Percentiles rank a stretch among this genome's conserved stretches.
phyloP scores from a whole-genome alignment of 2,113 vertebrate genomes.

The Prionailurus viverrinus region DNA sequence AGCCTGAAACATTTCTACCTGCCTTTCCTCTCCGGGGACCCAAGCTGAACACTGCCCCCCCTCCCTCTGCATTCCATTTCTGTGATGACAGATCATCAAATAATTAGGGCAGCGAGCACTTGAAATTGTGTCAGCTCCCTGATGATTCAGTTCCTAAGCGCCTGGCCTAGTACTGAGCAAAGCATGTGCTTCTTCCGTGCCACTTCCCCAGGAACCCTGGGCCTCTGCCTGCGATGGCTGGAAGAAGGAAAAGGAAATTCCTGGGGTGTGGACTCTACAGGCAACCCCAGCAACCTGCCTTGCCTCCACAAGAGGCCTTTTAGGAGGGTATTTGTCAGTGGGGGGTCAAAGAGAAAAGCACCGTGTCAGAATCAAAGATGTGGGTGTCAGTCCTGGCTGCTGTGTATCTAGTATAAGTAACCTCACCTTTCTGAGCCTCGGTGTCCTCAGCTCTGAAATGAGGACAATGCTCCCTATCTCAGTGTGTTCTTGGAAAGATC shows the following conservation, averaged over 20 bases:
- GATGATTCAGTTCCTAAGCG: conserved; percentile 50
- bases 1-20: background rate
- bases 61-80: background rate
- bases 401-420: background rate
- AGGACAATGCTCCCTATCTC: background rate
- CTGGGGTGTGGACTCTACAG: background rate
- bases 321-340: no score
- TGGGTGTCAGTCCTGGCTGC: background rate
- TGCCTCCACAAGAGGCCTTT: background rate
- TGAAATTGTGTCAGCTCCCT: conserved; percentile 76
- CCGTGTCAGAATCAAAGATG: background rate
- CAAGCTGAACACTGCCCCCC: background rate
- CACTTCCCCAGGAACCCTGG: background rate
- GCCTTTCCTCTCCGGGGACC: background rate
- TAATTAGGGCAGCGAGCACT: conserved; percentile 69
- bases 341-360: background rate
- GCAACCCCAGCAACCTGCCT: background rate
- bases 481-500: conserved; percentile 3
- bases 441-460: conserved; percentile 4
- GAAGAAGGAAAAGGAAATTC: background rate
- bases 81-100: conserved; percentile 49
- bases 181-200: background rate
- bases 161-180: conserved; percentile 64
- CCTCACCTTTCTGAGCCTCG: background rate
- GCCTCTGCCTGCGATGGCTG: background rate